Conservation (phyloP, 2,113 vertebrate genomes). For the Forbesichthys agassizii region DNA sequence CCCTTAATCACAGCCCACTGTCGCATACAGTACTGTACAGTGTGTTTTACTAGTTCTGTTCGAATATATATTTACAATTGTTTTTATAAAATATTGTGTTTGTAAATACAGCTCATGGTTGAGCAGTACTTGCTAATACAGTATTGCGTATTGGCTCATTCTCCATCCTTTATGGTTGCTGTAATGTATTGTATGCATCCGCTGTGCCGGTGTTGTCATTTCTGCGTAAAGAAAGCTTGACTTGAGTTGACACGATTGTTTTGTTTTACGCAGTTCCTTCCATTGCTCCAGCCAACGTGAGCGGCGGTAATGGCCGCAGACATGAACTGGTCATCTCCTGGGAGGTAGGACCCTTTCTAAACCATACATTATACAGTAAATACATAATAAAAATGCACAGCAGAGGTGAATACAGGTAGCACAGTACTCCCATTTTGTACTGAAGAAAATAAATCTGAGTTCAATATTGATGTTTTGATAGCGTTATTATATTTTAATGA, state of each 20-base stretch:
- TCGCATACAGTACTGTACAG: too few relatives aligned
- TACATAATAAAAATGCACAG: too few relatives aligned
- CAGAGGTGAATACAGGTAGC: too few relatives aligned
- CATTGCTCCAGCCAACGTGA: slow-evolving; percentile 90
- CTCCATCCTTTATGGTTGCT: slow-evolving; percentile 9
- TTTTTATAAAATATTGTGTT: slow-evolving; percentile 6
- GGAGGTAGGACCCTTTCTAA: slow-evolving; percentile 82
- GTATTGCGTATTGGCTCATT: too few relatives aligned
- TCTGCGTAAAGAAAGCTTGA: neutral
- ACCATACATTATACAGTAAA: neutral
- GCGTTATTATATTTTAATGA: too few relatives aligned
- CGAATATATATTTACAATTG: neutral
- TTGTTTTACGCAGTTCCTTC: slow-evolving; percentile 85
- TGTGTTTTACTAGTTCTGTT: neutral
- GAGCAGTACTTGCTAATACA: neutral
- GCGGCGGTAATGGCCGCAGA: slow-evolving; percentile 90
- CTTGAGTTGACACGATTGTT: neutral
- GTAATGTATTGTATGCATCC: too few relatives aligned
- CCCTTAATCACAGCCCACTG: slow-evolving; percentile 2
- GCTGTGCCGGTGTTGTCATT: too few relatives aligned
- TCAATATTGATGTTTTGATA: too few relatives aligned
- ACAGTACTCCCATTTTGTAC: too few relatives aligned
- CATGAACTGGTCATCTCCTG: slow-evolving; percentile 96
- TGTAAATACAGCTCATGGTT: neutral
- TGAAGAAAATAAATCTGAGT: too few relatives aligned